Evolutionary conservation across 2,888 invertebrate species (phyloP), one percentile per base, ranked within the genome.

Genomic region (Blastobasis lacticolella): DNA sequence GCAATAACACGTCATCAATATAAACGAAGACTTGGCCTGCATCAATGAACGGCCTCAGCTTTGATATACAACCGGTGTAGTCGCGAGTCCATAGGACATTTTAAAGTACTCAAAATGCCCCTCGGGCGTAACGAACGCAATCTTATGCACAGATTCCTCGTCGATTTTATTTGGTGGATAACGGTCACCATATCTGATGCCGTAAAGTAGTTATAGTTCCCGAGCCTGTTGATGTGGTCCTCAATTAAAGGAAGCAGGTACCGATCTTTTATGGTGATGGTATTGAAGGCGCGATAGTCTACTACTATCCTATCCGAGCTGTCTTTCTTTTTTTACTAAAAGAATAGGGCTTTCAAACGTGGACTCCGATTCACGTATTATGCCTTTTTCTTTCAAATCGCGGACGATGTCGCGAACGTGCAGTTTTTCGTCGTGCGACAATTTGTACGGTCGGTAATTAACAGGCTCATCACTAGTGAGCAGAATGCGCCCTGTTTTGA

Each of bases 121-220:
- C 23, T 23, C 23, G 23, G 23, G 23, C 23, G 23, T 23, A 23
- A 23, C 23, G 23, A 23, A 23, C 56, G 56, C 58, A 0, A 61
- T 62, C 37, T 54, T 55, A 0, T 45, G 48, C 1, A 56, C 45
- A 5, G 57, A 55, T 0, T 55, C 56, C 23, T 56, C 51, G n/a
- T 54, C 53, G 0, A 61, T 46, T 4, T 37, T 38, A 64, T 55
- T 9, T 59, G 59, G 46, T 62, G 55, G 38, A 57, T 61, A 0
- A 57, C 52, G 3, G 54, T 49, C 0, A 57, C 59, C 60, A 63
- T 60, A 49, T 64, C 61, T 0, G 63, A 46, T 5, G 50, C 52
- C 0, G 56, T 57, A 43, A 59, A 64, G 46, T 49, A 60, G 9
- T 42, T 54, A 10, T 10, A 38, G 8, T 52, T 56, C 6, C 60